These are phyloP conservation scores for Hyperoplus lanceolatus DNA, from an alignment of 2,797 vertebrate species.

Conservation along the genomic window DNA sequence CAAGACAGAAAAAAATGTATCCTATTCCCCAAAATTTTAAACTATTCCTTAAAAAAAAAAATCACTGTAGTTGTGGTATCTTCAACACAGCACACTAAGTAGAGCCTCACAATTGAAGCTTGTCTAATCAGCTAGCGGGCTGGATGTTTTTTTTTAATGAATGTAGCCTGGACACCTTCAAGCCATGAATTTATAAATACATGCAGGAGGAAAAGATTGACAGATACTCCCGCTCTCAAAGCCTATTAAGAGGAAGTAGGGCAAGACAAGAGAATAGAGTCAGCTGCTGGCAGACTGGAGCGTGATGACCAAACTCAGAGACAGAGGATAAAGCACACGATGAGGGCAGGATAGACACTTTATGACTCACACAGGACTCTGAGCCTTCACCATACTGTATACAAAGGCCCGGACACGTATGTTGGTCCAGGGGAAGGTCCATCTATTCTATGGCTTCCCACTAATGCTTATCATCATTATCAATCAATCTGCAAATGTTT, in stretches of 20 bases:
- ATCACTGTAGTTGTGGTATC: neutral
- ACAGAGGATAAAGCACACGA: neutral
- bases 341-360: conserved; percentile 4
- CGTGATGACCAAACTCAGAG: conserved; percentile 31
- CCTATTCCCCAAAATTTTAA: neutral
- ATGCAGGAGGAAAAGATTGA: conserved; percentile 9
- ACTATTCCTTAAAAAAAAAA: neutral
- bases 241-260: conserved; percentile 26
- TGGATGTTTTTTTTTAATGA: neutral
- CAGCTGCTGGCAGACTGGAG: conserved; percentile 26
- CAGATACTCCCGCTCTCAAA: neutral
- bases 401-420: neutral
- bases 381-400: neutral
- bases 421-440: neutral
- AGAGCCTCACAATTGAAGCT: neutral
- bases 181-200: neutral
- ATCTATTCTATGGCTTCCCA: neutral
- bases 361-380: conserved; percentile 1
- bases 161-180: conserved; percentile 14
- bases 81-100: neutral
- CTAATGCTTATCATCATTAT: neutral
- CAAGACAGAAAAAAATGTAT: neutral
- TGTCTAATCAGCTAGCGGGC: neutral
- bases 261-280: conserved; percentile 15
- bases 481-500: neutral